Base-by-base conservation (phyloP, 2,797 vertebrate species). In the Gephyroberyx darwinii region DNA sequence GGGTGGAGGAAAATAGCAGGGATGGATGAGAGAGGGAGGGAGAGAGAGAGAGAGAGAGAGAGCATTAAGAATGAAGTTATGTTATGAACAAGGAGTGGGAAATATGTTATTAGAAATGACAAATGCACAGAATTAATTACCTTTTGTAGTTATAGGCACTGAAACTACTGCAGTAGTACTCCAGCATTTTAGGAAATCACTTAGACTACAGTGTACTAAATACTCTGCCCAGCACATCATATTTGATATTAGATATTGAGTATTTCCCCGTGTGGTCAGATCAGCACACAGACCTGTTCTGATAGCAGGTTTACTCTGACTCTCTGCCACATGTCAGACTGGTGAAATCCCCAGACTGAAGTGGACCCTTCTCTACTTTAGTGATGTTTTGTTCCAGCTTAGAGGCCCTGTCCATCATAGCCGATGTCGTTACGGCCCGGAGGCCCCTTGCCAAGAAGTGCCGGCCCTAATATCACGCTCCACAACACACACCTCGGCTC, bases 381-480 rank as follows among this genome's bases (percentile, higher is more conserved):
- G 58, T 54, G 22, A 17, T 53, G 37, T 71, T 30, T 67, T 16
- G 30, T 81, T 86, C 74, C 10, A 37, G 65, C 20, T 76, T 65
- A 84, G 65, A 35, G 65, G 35, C 7, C 45, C 73, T 66, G 85
- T 83, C 86, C 51, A 70, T 89, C 83, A 71, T 1, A 65, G 58
- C 57, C 13, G 31, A 64, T 60, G 78, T 79, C 22, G 65, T 73
- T 61, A 64, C 4, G 19, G 69, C 79, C 78, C 58, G 8, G 67
- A 47, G 63, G 65, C 65, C 62, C 69, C 74, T 78, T 52, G 7
- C 78, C 50, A 55, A 61, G 80, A 81, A 75, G 41, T 10, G 4
- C 30, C 41, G 59, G 71, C 64, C 61, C 69, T 83, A 87, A 91
- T 90, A 86, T 88, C 86, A 87, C 69, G 78, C 87, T 90, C 77